These are phyloP conservation scores for Bombus turneri DNA, from an alignment of 1,140 invertebrate genomes.

Conservation along the genomic window DNA sequence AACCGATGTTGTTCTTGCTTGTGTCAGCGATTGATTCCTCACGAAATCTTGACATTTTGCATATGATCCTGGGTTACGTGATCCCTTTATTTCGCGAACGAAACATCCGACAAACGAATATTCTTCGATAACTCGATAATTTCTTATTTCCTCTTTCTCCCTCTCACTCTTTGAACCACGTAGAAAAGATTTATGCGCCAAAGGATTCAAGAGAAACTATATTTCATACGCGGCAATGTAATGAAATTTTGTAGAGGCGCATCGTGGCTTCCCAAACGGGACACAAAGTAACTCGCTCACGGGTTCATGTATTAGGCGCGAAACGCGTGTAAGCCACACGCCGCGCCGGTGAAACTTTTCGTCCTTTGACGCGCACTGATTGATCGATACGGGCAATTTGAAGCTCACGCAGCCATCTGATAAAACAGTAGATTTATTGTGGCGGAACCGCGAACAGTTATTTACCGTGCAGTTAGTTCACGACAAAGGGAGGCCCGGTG, in stretches of 20 bases:
- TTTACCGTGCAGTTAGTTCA: slow-evolving; percentile 20
- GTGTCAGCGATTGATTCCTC: slow-evolving; percentile 14
- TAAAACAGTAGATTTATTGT: slow-evolving; percentile 35
- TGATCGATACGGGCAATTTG: slow-evolving; percentile 43
- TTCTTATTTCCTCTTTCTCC: no score
- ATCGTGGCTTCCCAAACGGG: not conserved
- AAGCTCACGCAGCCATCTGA: slow-evolving; percentile 16
- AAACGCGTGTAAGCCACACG: no score
- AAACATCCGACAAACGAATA: not conserved
- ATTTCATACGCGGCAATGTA: not conserved
- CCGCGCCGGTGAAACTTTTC: not conserved
- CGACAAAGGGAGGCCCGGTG: slow-evolving; percentile 26
- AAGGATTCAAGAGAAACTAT: not conserved
- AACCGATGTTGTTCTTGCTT: slow-evolving; percentile 52
- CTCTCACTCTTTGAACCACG: no score
- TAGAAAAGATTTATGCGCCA: no score
- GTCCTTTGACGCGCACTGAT: slow-evolving; percentile 11
- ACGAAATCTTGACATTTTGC: not conserved
- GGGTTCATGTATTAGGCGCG: not conserved
- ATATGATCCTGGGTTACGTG: not conserved
- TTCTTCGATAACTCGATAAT: no score
- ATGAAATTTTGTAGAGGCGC: not conserved
- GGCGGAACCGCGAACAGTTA: slow-evolving; percentile 4
- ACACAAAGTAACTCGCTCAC: not conserved
- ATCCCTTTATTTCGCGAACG: not conserved